Evolutionary conservation across 2,888 invertebrate species (phyloP), one percentile per base, ranked within the genome.

Genomic region (Drosophila meridiana): DNA sequence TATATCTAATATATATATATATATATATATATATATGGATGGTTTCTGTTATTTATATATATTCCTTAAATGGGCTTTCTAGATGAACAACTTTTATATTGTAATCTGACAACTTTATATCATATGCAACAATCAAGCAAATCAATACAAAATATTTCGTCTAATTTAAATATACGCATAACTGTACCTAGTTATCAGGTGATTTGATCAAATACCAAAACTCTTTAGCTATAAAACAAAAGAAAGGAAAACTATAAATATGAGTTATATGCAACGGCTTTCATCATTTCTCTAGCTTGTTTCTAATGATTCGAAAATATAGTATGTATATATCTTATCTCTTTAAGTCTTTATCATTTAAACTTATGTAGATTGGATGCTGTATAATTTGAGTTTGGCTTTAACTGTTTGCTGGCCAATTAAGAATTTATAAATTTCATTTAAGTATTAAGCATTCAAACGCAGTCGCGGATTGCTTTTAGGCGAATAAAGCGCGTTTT

Each of bases 401-500:
- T 40, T 42, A 53, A 40, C 36, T 20, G 4, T 8, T 57, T 32
- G 58, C 26, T 7, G 20, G 26, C 45, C 42, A 30, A 57, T 64
- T 65, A 58, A 61, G 28, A 56, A 50, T 50, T 70, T 50, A 38
- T 42, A 32, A 20, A 56, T 56, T 56, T 50, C 59, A 28, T 53
- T 61, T 50, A 34, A 47, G 57, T 66, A 58, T 57, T 61, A 38
- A 42, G 38, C 47, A 47, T 58, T 71, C 58, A 77, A 62, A 45
- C 45, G 55, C 58, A 62, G 47, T 42, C 43, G 42, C 6, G 34
- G 38, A n/a, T 38, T 48, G 40, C 60, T 42, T 60, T 69, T 55
- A 52, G 63, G 66, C 72, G 52, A 59, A 62, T 69, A 43, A 55
- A 30, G 78, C 62, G 64, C 30, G 36, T 68, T 78, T 78, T 78